Evolutionary conservation across 2,888 invertebrate genomes (phyloP), one percentile per base, ranked within the genome.

Genomic region (Plusia festucae): DNA sequence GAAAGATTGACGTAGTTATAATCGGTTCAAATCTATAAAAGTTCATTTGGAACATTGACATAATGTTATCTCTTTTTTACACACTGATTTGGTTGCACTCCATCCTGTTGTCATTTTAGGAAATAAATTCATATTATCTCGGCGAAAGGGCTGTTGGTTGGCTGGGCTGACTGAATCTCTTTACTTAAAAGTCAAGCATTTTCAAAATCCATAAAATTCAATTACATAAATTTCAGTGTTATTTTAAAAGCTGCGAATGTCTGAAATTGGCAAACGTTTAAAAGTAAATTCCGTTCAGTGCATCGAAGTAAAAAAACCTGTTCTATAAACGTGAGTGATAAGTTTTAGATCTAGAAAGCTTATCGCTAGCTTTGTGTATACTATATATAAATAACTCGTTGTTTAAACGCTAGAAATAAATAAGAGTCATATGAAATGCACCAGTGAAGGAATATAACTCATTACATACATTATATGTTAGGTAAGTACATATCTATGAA

Each of bases 391-490:
- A 51, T 22, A 30, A 32, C 59, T 44, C 65, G 15, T 51, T 65
- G n/a, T 18, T 32, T 51, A 34, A 4, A 46, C 8, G 57, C 49
- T 4, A 67, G 32, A 53, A 59, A 27, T 46, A 61, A 55, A 40
- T 55, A 63, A 20, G 53, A 65, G 61, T 62, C 60, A 69, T 80
- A 75, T 57, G 68, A 71, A 78, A 81, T 82, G 76, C 62, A 58
- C 64, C 69, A 71, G 60, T 83, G 70, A 74, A 64, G 70, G n/a
- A 68, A 73, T 70, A 65, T 68, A 60, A 54, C 68, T 44, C 34
- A 16, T 73, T 73, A 65, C 68, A 81, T 70, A 74, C 82, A 79
- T 85, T 90, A 80, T 87, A 86, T 87, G 87, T 81, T 87, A 88
- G 87, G 91, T 91, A 81, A 88, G 91, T 90, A 78, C 69, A 18